Evolutionary conservation across 2,888 invertebrate species (phyloP).

Genomic region (Azorinus chamasolen): DNA sequence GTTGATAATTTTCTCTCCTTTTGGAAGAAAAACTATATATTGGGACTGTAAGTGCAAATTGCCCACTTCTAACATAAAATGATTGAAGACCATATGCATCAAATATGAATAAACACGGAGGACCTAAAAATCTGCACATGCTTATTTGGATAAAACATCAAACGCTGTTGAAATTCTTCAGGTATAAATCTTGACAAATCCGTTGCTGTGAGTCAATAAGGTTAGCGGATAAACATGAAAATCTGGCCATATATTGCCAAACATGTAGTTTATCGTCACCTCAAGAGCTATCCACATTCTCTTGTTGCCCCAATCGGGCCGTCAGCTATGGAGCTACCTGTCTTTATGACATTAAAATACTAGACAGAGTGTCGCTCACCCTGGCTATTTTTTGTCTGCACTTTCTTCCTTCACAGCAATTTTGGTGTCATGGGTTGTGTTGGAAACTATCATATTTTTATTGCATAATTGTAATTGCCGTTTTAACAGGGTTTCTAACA

Average conservation of each 20-base stretch:
- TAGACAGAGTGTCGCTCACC: slow-evolving; percentile 19
- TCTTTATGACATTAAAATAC: slow-evolving; percentile 24
- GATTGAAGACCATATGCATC: too few relatives aligned
- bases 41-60: too few relatives aligned
- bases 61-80: too few relatives aligned
- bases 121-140: not conserved
- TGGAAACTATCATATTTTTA: too few relatives aligned
- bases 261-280: slow-evolving; percentile 9
- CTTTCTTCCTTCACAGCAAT: too few relatives aligned
- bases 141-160: slow-evolving; percentile 21
- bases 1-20: too few relatives aligned
- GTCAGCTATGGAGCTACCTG: slow-evolving; percentile 7
- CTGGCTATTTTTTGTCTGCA: too few relatives aligned
- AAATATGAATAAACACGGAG: too few relatives aligned
- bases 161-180: not conserved
- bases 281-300: slow-evolving; percentile 15
- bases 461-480: too few relatives aligned
- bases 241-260: slow-evolving; percentile 14
- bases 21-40: too few relatives aligned
- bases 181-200: slow-evolving; percentile 28
- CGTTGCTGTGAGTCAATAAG: slow-evolving; percentile 30
- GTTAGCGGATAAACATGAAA: slow-evolving; percentile 30
- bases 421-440: too few relatives aligned
- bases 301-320: slow-evolving; percentile 13
- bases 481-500: too few relatives aligned